Evolutionary conservation across 2,797 vertebrate genomes (phyloP), one percentile per base, ranked within the genome.

Genomic region (Carapus acus): DNA sequence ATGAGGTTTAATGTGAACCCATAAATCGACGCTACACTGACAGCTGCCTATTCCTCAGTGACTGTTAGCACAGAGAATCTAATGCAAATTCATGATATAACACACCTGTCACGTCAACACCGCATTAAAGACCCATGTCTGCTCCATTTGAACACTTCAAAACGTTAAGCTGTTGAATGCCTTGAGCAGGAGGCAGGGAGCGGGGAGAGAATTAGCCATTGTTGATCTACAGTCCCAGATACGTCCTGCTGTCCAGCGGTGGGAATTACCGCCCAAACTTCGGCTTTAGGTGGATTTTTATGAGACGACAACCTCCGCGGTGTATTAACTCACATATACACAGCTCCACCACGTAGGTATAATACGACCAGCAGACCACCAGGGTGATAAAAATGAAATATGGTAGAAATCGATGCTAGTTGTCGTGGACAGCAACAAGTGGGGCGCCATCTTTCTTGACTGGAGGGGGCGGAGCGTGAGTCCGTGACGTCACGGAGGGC

Each of bases 361-460:
- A 99, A 71, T 99, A 99, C 31, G 96, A 99, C 96, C 96, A 98
- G 83, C 90, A 91, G 61, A 94, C 92, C 58, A 98, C 95, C 72
- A 97, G 85, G 50, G 91, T 88, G 85, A 98, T 98, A 76, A 98
- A 97, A 71, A 91, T 86, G 70, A 98, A n/a, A n/a, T n/a, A n/a
- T n/a, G n/a, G n/a, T 94, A 42, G 95, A 95, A 76, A 99, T 92
- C 95, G 95, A 99, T 27, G 93, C 91, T 76, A 96, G 81, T 64
- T 89, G 88, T 82, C 89, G 89, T 82, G 95, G 94, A 88, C 96
- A 99, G 87, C 94, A 96, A 93, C 87, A 80, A 92, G 90, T 61
- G 91, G 64, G 94, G 96, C 91, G 96, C 95, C 96, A 99, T 99
- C 79, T 93, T 94, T 81, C 57, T 71, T 65, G 58, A 27, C 73